Evolutionary conservation across 2,888 invertebrate genomes (phyloP).

Genomic region (Drosophila prostipennis): DNA sequence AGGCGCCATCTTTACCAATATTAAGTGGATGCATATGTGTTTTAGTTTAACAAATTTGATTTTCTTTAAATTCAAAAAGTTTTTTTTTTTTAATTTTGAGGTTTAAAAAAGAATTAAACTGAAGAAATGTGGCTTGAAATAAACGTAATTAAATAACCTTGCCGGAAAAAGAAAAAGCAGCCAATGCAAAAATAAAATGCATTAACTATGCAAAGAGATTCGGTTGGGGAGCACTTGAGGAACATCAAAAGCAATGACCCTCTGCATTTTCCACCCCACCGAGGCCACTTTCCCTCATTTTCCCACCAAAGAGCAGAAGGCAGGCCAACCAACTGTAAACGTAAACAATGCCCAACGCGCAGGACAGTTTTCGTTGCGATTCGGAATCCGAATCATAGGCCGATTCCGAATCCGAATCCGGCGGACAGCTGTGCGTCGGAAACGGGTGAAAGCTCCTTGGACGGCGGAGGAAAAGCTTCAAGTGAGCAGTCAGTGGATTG

Average conservation of each 20-base stretch:
- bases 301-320: constrained; percentile 34
- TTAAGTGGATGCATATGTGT: neutral
- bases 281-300: constrained; percentile 4
- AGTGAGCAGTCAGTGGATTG: constrained; percentile 73
- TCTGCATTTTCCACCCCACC: constrained; percentile 4
- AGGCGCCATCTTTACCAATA: constrained; percentile 12
- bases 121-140: too few species aligned
- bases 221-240: constrained; percentile 34
- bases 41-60: neutral
- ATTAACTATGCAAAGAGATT: constrained; percentile 33
- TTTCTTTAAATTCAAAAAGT: neutral
- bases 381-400: constrained; percentile 7
- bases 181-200: constrained; percentile 25
- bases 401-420: constrained; percentile 6
- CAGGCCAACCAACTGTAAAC: constrained; percentile 66
- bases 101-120: too few species aligned
- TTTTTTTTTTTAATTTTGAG: neutral
- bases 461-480: constrained; percentile 62
- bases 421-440: constrained; percentile 40
- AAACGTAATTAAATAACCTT: neutral
- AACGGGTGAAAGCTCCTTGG: constrained; percentile 37
- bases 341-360: constrained; percentile 76
- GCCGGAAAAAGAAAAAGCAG: constrained; percentile 1
- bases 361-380: constrained; percentile 53
- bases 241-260: constrained; percentile 36